Percentiles rank a stretch among this genome's conserved stretches.
Conservation (phyloP, 92 coral and sea anemone genomes). For the Micromussa lordhowensis region DNA sequence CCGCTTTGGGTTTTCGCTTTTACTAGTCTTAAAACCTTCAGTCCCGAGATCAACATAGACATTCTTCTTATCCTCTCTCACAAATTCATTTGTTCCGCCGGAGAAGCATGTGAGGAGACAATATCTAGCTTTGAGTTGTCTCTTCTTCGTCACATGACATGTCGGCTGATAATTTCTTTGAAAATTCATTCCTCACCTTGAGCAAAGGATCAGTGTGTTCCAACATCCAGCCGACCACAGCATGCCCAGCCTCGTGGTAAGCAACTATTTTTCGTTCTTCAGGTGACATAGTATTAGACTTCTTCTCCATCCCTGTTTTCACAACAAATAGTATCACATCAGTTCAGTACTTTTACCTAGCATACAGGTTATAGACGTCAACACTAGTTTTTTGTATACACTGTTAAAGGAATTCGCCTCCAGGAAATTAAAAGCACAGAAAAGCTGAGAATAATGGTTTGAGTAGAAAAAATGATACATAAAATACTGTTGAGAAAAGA, state of each 20-base stretch:
- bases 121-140: no score
- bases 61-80: background rate
- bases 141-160: background rate
- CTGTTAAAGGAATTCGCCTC: background rate
- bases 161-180: background rate
- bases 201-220: constrained; percentile 97
- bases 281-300: constrained; percentile 89
- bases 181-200: constrained; percentile 64
- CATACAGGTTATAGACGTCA: background rate
- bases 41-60: no score
- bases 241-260: constrained; percentile 98
- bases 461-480: background rate
- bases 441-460: background rate
- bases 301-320: constrained; percentile 94
- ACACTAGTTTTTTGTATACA: background rate
- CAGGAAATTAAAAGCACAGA: background rate
- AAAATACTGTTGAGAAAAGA: no score
- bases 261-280: constrained; percentile 90
- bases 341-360: background rate
- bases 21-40: no score
- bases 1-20: no score
- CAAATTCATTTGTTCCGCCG: background rate
- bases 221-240: constrained; percentile 99
- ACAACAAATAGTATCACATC: background rate
- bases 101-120: background rate